Evolutionary conservation across 2,113 vertebrate genomes (phyloP).

Genomic region (Kryptolebias marmoratus): DNA sequence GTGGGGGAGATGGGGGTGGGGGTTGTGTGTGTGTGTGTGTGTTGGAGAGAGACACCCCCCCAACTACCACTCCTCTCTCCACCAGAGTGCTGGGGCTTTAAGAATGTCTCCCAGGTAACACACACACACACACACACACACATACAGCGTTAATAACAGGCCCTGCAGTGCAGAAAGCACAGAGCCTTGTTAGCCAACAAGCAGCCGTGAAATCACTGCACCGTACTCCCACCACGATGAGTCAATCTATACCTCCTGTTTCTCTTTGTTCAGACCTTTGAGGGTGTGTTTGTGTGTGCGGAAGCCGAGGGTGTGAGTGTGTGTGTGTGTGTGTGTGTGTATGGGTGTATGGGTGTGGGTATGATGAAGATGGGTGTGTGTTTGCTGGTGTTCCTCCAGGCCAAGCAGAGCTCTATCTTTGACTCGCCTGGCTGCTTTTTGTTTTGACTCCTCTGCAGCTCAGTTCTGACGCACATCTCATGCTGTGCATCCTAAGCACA

Average conservation of each 20-base stretch:
- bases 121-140: slow-evolving; percentile 44
- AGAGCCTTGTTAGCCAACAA: slow-evolving; percentile 75
- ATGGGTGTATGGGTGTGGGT: slow-evolving; percentile 37
- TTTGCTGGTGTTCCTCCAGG: slow-evolving; percentile 66
- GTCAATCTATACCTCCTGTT: slow-evolving; percentile 73
- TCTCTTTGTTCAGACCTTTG: slow-evolving; percentile 50
- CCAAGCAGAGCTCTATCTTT: slow-evolving; percentile 64
- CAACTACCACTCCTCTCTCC: slow-evolving; percentile 19
- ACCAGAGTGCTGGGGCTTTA: slow-evolving; percentile 41
- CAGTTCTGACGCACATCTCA: slow-evolving; percentile 57
- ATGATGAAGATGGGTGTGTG: slow-evolving; percentile 24
- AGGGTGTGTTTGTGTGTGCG: slow-evolving; percentile 41
- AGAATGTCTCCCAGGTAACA: slow-evolving; percentile 60
- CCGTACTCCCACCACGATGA: slow-evolving; percentile 71
- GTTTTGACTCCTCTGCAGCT: slow-evolving; percentile 62
- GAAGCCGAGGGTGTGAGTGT: slow-evolving; percentile 8
- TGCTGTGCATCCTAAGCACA: slow-evolving; percentile 68
- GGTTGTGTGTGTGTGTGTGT: slow-evolving; percentile 16
- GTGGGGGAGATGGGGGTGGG: slow-evolving; percentile 34
- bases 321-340: slow-evolving; percentile 40
- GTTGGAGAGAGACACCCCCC: neutral
- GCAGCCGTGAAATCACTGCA: slow-evolving; percentile 74
- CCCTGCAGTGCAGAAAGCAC: slow-evolving; percentile 68
- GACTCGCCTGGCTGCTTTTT: slow-evolving; percentile 62
- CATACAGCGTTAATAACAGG: slow-evolving; percentile 48